A percentile compares a stretch with the other conserved stretches of the same genome.
Evolutionary conservation across 1,140 invertebrate species (phyloP).

Genomic region (Drepana arcuata): DNA sequence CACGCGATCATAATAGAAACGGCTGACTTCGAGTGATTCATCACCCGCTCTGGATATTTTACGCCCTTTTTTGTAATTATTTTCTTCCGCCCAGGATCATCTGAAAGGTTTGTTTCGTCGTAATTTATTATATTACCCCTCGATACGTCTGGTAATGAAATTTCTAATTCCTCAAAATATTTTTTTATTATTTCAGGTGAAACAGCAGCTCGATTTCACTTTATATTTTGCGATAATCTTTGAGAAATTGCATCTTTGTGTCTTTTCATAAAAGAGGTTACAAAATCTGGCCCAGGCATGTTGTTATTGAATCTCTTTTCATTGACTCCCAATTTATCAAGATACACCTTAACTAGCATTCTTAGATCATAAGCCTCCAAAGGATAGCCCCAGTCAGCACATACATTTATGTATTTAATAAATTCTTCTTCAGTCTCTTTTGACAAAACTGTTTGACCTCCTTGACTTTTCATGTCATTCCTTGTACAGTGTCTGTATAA

Average conservation of each 20-base stretch:
- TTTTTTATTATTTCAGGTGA: no score
- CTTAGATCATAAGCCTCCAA: conserved; percentile 18
- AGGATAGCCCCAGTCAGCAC: conserved; percentile 28
- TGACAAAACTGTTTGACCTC: conserved; percentile 9
- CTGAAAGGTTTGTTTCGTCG: conserved; percentile 1
- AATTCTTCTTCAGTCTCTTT: conserved; percentile 10
- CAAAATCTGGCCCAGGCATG: conserved; percentile 20
- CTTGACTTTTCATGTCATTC: conserved; percentile 14
- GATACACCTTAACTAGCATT: conserved; percentile 23
- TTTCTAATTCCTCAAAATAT: not conserved
- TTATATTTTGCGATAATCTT: no score
- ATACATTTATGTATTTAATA: conserved; percentile 15
- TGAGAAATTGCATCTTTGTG: conserved; percentile 27
- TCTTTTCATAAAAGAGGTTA: conserved; percentile 22
- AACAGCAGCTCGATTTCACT: no score
- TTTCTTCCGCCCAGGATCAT: not conserved
- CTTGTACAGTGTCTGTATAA: conserved; percentile 8
- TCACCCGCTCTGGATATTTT: not conserved
- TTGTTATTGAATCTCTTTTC: conserved; percentile 24
- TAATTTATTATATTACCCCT: not conserved
- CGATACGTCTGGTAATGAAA: not conserved
- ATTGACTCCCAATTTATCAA: conserved; percentile 11
- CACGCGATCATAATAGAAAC: not conserved
- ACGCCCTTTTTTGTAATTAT: not conserved
- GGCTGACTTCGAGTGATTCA: not conserved